Percentiles rank a stretch among this genome's conserved stretches.
phyloP scores from a whole-genome alignment of 2,113 vertebrate genomes.

The Sciurus niger region DNA sequence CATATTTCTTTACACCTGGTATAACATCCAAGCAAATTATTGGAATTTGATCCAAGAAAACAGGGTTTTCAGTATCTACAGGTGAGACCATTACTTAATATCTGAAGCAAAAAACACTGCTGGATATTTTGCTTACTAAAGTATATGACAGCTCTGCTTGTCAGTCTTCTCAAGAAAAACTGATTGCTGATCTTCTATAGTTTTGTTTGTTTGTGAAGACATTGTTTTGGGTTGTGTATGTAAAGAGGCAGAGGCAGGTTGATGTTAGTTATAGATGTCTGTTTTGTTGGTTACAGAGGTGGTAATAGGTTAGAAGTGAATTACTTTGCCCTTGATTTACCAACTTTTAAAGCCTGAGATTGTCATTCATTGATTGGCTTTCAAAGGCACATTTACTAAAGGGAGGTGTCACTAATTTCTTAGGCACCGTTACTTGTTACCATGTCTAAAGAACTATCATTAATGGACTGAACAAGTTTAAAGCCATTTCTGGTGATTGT shows the following conservation, averaged over 20 bases:
- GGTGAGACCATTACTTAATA: neutral
- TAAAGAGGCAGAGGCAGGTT: neutral
- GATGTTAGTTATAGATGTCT: neutral
- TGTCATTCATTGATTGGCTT: conserved; percentile 11
- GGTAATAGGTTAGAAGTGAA: neutral
- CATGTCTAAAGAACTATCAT: neutral
- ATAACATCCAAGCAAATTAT: neutral
- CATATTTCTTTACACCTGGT: neutral
- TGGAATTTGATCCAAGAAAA: neutral
- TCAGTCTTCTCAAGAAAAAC: neutral
- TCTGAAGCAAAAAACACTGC: neutral
- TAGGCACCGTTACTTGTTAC: conserved; percentile 28
- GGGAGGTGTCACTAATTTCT: neutral
- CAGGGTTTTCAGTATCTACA: neutral
- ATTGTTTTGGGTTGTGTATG: conserved; percentile 10
- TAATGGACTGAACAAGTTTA: conserved; percentile 7
- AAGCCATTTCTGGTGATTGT: conserved; percentile 1
- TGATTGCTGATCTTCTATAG: neutral
- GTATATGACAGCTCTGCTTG: neutral
- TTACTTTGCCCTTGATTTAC: neutral
- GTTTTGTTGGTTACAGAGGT: conserved; percentile 15
- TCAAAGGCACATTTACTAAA: neutral
- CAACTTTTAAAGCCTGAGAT: conserved; percentile 21
- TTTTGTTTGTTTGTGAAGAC: neutral
- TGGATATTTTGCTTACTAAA: neutral